A percentile compares a stretch with the other conserved stretches of the same genome.
Evolutionary conservation across 2,113 vertebrate genomes (phyloP).

Genomic region (Psettodes erumei): DNA sequence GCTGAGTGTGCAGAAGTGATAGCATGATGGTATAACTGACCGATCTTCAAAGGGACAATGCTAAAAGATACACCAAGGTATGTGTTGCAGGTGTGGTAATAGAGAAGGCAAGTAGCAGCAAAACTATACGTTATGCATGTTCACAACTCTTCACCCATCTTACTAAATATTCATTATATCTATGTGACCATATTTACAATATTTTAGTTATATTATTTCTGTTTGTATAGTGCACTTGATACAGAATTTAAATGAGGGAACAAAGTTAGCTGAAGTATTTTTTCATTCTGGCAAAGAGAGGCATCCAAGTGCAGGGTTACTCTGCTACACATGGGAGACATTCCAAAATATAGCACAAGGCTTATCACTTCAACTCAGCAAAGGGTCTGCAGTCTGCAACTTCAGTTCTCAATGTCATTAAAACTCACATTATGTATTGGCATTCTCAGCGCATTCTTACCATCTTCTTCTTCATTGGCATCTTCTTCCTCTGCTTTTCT

Average conservation of each 20-base stretch:
- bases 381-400: neutral
- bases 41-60: too few species aligned
- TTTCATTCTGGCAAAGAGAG: neutral
- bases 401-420: neutral
- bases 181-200: too few species aligned
- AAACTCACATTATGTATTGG: neutral
- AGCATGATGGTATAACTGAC: too few species aligned
- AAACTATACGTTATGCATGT: neutral
- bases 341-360: neutral
- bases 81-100: neutral
- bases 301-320: neutral
- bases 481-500: constrained; percentile 73
- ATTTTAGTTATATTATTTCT: neutral
- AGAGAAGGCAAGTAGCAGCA: neutral
- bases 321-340: neutral
- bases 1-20: too few species aligned
- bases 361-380: constrained; percentile 20
- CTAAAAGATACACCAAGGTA: neutral
- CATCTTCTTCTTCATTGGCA: constrained; percentile 67
- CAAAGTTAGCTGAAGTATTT: neutral
- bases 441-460: constrained; percentile 64
- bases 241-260: neutral
- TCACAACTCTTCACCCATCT: constrained; percentile 1
- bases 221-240: neutral
- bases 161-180: too few species aligned